phyloP scores from a whole-genome alignment of 1,140 invertebrate genomes.

The Brachionus rubens region DNA sequence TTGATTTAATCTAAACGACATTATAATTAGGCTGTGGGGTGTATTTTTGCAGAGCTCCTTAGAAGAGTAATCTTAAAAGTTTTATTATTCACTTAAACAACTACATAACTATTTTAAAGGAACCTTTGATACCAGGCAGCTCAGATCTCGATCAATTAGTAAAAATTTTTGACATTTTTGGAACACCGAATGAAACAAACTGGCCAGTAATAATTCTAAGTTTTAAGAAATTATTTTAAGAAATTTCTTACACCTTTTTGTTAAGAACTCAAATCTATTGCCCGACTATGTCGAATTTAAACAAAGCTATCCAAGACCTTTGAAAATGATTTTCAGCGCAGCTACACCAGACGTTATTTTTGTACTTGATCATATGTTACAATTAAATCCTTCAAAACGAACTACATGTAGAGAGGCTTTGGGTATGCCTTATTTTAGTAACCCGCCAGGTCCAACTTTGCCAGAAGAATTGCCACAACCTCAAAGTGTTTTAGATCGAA shows the following conservation, averaged over 20 bases:
- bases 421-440: conserved; percentile 66
- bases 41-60: conserved; percentile 91
- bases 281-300: conserved; percentile 92
- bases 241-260: too few species aligned
- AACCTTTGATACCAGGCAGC: conserved; percentile 91
- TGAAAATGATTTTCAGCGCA: conserved; percentile 90
- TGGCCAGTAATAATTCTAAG: conserved; percentile 69
- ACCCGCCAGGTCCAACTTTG: conserved; percentile 80
- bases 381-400: conserved; percentile 78
- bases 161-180: conserved; percentile 85
- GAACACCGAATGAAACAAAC: conserved; percentile 83
- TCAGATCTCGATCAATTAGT: conserved; percentile 92
- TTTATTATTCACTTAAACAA: neutral
- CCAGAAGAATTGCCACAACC: conserved; percentile 71
- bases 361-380: conserved; percentile 74
- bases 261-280: conserved; percentile 72
- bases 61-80: conserved; percentile 64
- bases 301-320: conserved; percentile 73
- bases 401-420: conserved; percentile 72
- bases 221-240: too few species aligned
- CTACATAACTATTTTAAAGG: too few species aligned
- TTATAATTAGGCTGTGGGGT: conserved; percentile 65
- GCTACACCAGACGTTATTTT: conserved; percentile 86
- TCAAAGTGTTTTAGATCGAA: conserved; percentile 11
- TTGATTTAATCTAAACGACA: neutral